Evolutionary conservation across 2,113 vertebrate species (phyloP), one percentile per base, ranked within the genome.

Genomic region (Hiodon alosoides): DNA sequence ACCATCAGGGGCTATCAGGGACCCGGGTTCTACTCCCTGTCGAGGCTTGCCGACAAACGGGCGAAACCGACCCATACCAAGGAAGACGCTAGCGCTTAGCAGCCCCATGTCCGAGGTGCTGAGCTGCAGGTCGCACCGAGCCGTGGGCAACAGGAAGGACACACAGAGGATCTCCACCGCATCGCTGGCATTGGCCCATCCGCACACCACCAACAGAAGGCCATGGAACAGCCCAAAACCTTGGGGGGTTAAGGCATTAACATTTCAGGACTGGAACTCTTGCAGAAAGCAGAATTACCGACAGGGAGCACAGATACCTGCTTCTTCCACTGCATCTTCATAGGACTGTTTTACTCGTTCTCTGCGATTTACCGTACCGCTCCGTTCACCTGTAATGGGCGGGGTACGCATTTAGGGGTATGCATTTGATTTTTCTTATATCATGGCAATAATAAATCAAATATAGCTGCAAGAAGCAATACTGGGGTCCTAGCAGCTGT

Each of bases 101-200:
- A 90, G 79, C 52, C 91, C 90, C 89, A 88, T 90, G 82, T 92
- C 87, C 0, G 85, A 85, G 2, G 90, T 87, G 79, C 74, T 86
- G 47, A 92, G 86, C 0, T 3, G 57, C 72, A 92, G 86, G 54
- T 92, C 90, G 31, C 85, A 90, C 76, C 75, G 80, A 0, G 86
- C 86, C 0, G 88, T 90, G 3, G 90, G 90, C 79, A 92, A 79
- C 1, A 92, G 84, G 62, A 92, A 92, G 9, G 90, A 92, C 64
- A 92, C 90, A 6, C 90, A 90, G 51, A 92, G 79, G 5, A 92
- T 89, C 83, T 91, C 89, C 71, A 91, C 85, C 0, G 89, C 90
- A 54, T 91, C 90, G 13, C 89, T 92, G 81, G 89, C 89, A 14
- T 92, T 92, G 65, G 90, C 91, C 90, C 90, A 92, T 2, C 91